phyloP scores from a whole-genome alignment of 2,113 vertebrate species.

The Fregata magnificens region DNA sequence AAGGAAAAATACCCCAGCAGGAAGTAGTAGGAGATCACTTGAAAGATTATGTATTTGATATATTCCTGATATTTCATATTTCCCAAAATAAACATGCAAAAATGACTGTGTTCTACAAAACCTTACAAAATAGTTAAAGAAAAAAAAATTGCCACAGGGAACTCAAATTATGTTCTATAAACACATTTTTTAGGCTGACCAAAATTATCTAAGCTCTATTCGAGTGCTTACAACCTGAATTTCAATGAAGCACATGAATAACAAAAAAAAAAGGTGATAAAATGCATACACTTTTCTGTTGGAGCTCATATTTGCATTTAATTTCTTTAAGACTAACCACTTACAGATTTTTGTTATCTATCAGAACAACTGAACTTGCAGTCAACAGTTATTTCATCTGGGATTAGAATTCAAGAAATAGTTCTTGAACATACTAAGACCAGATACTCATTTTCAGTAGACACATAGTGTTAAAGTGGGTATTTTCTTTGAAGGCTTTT shows the following conservation, averaged over 20 bases:
- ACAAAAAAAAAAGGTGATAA: neutral
- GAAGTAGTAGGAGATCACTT: neutral
- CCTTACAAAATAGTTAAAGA: neutral
- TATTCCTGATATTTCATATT: neutral
- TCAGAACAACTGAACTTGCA: neutral
- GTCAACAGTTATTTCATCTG: neutral
- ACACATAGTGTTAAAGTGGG: neutral
- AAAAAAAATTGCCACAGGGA: neutral
- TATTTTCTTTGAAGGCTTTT: neutral
- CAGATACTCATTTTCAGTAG: neutral
- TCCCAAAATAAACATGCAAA: neutral
- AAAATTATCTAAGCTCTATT: neutral
- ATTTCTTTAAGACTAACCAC: neutral
- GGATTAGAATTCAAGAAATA: neutral
- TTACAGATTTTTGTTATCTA: neutral
- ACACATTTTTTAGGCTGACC: neutral
- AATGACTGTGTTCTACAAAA: neutral
- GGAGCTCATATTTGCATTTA: neutral
- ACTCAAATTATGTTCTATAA: neutral
- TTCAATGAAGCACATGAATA: neutral
- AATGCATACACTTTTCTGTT: neutral
- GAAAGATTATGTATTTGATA: neutral
- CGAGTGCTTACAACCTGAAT: neutral
- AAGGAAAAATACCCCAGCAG: neutral
- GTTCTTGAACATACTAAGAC: neutral